These are phyloP conservation scores for Psilopogon haemacephalus DNA, from an alignment of 2,113 vertebrate species.

Conservation along the genomic window DNA sequence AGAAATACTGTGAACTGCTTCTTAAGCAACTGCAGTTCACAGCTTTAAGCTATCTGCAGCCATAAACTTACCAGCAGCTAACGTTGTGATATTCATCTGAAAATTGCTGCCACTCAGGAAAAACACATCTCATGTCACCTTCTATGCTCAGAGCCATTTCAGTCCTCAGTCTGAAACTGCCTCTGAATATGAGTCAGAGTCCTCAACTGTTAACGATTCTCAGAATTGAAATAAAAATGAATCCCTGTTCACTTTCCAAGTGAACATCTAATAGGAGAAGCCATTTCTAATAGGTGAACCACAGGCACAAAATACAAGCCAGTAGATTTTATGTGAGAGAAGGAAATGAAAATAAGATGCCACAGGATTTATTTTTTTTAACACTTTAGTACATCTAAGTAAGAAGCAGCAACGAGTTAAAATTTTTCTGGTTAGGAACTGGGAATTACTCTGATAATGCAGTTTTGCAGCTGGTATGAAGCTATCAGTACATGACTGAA, in stretches of 20 bases:
- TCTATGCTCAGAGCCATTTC: constrained; percentile 2
- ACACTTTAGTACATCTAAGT: not conserved
- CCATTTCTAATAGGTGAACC: not conserved
- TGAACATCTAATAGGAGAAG: constrained; percentile 14
- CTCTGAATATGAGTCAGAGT: constrained; percentile 39
- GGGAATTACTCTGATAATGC: not conserved
- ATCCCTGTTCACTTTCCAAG: constrained; percentile 15
- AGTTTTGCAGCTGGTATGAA: not conserved
- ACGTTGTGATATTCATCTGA: not conserved
- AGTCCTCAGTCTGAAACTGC: constrained; percentile 20
- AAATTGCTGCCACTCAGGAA: not conserved
- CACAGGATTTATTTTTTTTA: not conserved
- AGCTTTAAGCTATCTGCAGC: constrained; percentile 11
- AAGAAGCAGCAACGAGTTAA: not conserved
- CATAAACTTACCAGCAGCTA: constrained; percentile 39
- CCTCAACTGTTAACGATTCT: constrained; percentile 3
- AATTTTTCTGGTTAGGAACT: not conserved
- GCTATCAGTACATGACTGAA: not conserved
- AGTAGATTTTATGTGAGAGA: not conserved
- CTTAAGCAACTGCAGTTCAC: constrained; percentile 31
- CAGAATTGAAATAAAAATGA: constrained; percentile 28
- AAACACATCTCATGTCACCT: not conserved
- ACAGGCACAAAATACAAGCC: not conserved
- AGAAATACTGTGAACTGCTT: constrained; percentile 31
- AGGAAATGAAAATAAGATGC: not conserved